Evolutionary conservation across 2,797 vertebrate species (phyloP).

Genomic region (Myotis findleyi): DNA sequence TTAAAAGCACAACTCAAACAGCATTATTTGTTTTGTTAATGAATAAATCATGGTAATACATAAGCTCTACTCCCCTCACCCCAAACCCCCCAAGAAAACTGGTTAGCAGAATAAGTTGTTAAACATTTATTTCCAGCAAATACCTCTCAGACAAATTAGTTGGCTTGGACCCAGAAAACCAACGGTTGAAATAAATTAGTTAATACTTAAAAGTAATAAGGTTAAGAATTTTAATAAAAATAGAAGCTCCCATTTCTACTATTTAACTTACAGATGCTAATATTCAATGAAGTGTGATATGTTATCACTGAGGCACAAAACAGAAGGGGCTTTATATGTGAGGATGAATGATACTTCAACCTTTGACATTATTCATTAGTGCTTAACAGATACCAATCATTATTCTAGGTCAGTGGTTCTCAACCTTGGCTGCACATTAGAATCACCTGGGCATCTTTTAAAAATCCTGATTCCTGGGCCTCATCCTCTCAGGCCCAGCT

Average conservation of each 20-base stretch:
- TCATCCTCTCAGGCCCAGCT: no score
- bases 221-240: conserved; percentile 59
- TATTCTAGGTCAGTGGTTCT: not conserved
- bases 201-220: conserved; percentile 56
- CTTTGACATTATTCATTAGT: conserved; percentile 31
- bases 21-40: conserved; percentile 54
- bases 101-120: conserved; percentile 27
- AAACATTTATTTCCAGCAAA: conserved; percentile 62
- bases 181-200: conserved; percentile 65
- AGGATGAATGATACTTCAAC: not conserved
- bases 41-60: conserved; percentile 22
- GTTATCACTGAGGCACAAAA: conserved; percentile 13
- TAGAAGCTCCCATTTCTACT: not conserved
- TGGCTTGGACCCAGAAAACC: conserved; percentile 47
- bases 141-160: conserved; percentile 58
- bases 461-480: no score
- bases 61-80: not conserved
- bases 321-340: not conserved
- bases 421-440: no score
- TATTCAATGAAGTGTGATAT: conserved; percentile 2
- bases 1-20: conserved; percentile 64
- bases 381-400: not conserved
- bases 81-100: conserved; percentile 38
- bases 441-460: no score
- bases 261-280: conserved; percentile 25